Evolutionary conservation across 2,797 vertebrate genomes (phyloP).

Genomic region (Melanogrammus aeglefinus): DNA sequence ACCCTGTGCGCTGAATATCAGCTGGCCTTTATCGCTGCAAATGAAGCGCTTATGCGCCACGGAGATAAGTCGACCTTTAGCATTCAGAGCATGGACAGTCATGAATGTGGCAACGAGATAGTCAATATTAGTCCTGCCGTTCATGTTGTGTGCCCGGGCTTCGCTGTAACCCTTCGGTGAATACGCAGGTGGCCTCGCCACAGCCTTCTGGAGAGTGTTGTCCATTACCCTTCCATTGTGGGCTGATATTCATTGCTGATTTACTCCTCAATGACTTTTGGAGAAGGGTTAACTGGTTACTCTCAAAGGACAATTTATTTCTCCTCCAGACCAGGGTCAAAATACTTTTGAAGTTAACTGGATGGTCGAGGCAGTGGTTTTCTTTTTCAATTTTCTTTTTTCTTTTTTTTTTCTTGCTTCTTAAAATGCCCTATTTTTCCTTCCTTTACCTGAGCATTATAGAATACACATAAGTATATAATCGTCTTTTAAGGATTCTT

Average conservation of each 20-base stretch:
- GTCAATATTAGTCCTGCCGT: slow-evolving; percentile 40
- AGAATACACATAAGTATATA: too few species aligned
- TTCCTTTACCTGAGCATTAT: too few species aligned
- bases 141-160: neutral
- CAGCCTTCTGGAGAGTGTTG: neutral
- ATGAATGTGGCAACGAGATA: slow-evolving; percentile 35
- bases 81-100: slow-evolving; percentile 34
- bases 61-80: slow-evolving; percentile 47
- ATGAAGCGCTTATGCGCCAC: slow-evolving; percentile 38
- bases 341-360: too few species aligned
- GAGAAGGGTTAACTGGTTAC: neutral
- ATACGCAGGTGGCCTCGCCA: neutral
- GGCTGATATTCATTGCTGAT: neutral
- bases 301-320: neutral
- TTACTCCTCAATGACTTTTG: neutral
- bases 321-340: too few species aligned
- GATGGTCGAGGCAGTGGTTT: too few species aligned
- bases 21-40: slow-evolving; percentile 46
- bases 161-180: neutral
- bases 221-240: neutral
- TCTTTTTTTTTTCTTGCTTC: neutral
- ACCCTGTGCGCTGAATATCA: slow-evolving; percentile 40
- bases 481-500: too few species aligned
- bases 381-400: neutral
- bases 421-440: too few species aligned